A percentile compares a stretch with the other conserved stretches of the same genome.
phyloP scores from a whole-genome alignment of 2,113 vertebrate genomes.

The Cyphomyrus discorhynchus region DNA sequence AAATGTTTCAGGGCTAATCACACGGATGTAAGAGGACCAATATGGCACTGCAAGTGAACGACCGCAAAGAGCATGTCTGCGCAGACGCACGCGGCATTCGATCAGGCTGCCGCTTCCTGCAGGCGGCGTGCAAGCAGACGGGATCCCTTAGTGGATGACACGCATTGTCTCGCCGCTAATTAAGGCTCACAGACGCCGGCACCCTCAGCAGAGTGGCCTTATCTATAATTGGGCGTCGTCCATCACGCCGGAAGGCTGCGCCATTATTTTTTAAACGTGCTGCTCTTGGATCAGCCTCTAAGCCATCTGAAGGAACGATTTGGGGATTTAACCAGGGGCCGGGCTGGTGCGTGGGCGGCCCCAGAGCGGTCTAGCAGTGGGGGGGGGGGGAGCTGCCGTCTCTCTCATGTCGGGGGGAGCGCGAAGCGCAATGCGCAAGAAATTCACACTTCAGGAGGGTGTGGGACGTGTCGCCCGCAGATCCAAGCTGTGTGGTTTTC shows the following conservation, averaged over 20 bases:
- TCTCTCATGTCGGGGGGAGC: slow-evolving; percentile 22
- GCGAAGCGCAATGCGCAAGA: neutral
- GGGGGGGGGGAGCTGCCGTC: slow-evolving; percentile 28
- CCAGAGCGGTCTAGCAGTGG: slow-evolving; percentile 41
- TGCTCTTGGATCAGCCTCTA: slow-evolving; percentile 75
- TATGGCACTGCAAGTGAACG: neutral
- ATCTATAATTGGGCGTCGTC: slow-evolving; percentile 55
- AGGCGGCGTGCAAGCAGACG: neutral
- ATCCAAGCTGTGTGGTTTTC: neutral
- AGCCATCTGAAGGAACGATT: slow-evolving; percentile 65
- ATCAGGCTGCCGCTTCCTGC: neutral
- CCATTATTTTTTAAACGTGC: slow-evolving; percentile 75
- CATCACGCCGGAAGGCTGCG: slow-evolving; percentile 49
- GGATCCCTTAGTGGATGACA: neutral
- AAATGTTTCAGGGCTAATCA: slow-evolving; percentile 50
- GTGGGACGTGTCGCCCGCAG: neutral
- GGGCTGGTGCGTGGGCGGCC: slow-evolving; percentile 37
- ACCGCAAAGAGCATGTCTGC: neutral
- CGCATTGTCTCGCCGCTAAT: neutral
- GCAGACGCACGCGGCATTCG: neutral
- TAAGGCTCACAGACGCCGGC: neutral
- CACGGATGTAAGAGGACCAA: neutral
- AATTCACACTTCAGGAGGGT: neutral
- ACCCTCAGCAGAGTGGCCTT: slow-evolving; percentile 27
- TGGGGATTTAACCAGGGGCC: slow-evolving; percentile 73